A percentile compares a stretch with the other conserved stretches of the same genome.
phyloP scores from a whole-genome alignment of 2,113 vertebrate species.

The Piaya cayana region DNA sequence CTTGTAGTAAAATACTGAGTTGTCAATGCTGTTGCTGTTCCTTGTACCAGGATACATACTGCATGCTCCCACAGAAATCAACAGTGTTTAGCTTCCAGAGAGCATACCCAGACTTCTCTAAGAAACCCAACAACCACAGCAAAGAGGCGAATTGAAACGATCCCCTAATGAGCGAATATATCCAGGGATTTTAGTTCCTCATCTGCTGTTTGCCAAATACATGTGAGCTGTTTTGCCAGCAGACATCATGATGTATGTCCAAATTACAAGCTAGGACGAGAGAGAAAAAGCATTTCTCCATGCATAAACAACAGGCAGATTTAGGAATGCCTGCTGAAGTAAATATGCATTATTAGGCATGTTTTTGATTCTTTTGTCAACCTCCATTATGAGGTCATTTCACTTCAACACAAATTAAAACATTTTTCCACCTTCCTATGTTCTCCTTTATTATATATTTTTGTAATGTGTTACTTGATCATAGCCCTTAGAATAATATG shows the following conservation, averaged over 20 bases:
- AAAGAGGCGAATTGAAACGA: neutral
- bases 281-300: conserved; percentile 19
- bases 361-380: conserved; percentile 28
- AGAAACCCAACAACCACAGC: neutral
- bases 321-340: conserved; percentile 3
- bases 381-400: neutral
- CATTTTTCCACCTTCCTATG: neutral
- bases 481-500: neutral
- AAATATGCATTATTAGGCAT: neutral
- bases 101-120: neutral
- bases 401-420: neutral
- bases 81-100: neutral
- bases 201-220: conserved; percentile 15
- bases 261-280: conserved; percentile 12
- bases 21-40: neutral
- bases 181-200: neutral
- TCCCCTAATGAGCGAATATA: neutral
- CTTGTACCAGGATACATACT: neutral
- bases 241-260: conserved; percentile 8
- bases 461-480: neutral
- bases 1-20: neutral
- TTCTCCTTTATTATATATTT: neutral
- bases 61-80: neutral
- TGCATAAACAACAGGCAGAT: neutral
- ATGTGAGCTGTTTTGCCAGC: conserved; percentile 9